A percentile compares a stretch with the other conserved stretches of the same genome.
phyloP scores from a whole-genome alignment of 2,888 invertebrate species.

The Orthonychiurus folsomi region DNA sequence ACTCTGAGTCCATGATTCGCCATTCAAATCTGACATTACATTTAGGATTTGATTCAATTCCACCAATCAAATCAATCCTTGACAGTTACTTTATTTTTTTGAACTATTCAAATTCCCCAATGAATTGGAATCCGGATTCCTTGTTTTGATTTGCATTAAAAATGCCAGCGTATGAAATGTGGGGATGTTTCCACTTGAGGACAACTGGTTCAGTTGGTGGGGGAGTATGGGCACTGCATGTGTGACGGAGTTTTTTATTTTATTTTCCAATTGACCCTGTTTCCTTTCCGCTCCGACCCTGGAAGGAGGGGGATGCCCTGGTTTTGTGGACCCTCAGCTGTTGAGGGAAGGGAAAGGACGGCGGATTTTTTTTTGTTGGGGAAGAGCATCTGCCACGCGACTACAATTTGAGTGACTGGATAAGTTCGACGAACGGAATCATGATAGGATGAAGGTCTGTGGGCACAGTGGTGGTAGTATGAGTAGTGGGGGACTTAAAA shows the following conservation, averaged over 20 bases:
- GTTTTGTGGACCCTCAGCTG: neutral
- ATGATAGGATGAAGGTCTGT: neutral
- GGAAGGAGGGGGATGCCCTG: neutral
- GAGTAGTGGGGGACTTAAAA: neutral
- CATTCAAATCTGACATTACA: too few species aligned
- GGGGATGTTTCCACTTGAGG: too few species aligned
- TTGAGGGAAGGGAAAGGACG: neutral
- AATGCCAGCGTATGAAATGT: too few species aligned
- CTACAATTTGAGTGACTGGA: neutral
- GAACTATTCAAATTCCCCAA: too few species aligned
- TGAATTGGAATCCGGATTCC: too few species aligned
- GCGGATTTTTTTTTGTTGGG: neutral
- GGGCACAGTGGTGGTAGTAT: neutral
- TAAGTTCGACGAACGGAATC: too few species aligned
- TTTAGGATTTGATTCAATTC: too few species aligned
- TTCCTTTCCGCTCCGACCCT: neutral
- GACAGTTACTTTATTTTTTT: too few species aligned
- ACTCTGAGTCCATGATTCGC: too few species aligned
- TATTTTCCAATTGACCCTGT: neutral
- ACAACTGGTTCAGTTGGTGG: too few species aligned
- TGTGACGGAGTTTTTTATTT: neutral
- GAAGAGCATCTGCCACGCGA: neutral
- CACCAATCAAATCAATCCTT: too few species aligned
- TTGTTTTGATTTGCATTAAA: too few species aligned
- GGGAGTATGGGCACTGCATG: neutral